Conservation (phyloP, 1,140 invertebrate genomes). For the Cyclina sinensis region DNA sequence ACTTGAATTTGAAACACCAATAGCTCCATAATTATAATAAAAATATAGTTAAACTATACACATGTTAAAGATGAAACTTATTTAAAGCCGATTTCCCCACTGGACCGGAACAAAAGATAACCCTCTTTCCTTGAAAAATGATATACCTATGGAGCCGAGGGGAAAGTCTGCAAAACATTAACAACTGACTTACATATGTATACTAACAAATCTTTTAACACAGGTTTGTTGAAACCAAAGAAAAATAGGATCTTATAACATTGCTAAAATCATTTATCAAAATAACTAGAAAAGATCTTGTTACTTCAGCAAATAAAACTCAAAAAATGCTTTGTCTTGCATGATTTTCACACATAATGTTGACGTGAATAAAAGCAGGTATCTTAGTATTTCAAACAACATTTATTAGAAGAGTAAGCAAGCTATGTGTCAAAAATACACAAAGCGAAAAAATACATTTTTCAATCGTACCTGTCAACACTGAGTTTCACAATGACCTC, state of each 20-base stretch:
- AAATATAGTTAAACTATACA: no score
- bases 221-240: no score
- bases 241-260: no score
- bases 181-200: not conserved
- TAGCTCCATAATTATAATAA: no score
- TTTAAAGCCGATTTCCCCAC: not conserved
- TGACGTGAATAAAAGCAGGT: no score
- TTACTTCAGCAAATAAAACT: no score
- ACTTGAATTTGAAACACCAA: no score
- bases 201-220: no score
- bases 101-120: not conserved
- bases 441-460: not conserved
- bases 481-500: conserved; percentile 92
- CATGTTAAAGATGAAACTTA: not conserved
- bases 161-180: not conserved
- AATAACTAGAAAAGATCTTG: no score
- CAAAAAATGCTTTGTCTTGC: no score
- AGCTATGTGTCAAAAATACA: not conserved
- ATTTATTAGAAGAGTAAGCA: not conserved
- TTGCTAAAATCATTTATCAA: no score
- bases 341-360: no score
- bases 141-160: not conserved
- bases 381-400: not conserved
- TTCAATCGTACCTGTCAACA: conserved; percentile 88
- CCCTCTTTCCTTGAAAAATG: not conserved